Conservation (phyloP, 1,140 invertebrate species). For the Teleogryllus occipitalis region DNA sequence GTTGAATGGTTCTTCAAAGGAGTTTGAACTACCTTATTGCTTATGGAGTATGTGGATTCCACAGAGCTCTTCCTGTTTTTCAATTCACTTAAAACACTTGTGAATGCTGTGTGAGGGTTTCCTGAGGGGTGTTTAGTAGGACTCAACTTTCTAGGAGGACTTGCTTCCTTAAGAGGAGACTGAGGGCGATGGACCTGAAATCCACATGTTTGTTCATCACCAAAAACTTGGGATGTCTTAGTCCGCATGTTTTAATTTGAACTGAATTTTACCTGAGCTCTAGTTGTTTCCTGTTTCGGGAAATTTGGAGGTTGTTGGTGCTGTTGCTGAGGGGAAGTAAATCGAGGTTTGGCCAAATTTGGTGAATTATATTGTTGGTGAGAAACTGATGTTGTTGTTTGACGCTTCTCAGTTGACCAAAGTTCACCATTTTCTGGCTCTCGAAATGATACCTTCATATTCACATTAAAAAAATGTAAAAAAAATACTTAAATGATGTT, state of each 20-base stretch:
- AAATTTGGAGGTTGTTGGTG: conserved; percentile 12
- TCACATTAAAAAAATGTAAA: background rate
- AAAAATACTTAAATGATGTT: background rate
- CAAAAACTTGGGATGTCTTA: background rate
- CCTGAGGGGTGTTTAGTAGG: conserved; percentile 29
- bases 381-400: conserved; percentile 15
- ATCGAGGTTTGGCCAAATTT: conserved; percentile 19
- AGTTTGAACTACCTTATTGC: conserved; percentile 25
- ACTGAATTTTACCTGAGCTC: conserved; percentile 31
- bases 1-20: background rate
- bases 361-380: conserved; percentile 14
- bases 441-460: conserved; percentile 28
- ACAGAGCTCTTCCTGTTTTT: conserved; percentile 36
- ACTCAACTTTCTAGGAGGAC: conserved; percentile 14
- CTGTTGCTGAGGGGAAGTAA: conserved; percentile 10
- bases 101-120: conserved; percentile 39
- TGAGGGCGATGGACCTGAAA: conserved; percentile 41
- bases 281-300: conserved; percentile 14
- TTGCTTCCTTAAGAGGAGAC: conserved; percentile 35
- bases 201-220: background rate
- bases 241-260: background rate
- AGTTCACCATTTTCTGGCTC: conserved; percentile 30
- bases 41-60: conserved; percentile 19
- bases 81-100: conserved; percentile 46
- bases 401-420: conserved; percentile 28